These are phyloP conservation scores for Epistrophella euchroma DNA, from an alignment of 2,888 invertebrate genomes.

Conservation along the genomic window DNA sequence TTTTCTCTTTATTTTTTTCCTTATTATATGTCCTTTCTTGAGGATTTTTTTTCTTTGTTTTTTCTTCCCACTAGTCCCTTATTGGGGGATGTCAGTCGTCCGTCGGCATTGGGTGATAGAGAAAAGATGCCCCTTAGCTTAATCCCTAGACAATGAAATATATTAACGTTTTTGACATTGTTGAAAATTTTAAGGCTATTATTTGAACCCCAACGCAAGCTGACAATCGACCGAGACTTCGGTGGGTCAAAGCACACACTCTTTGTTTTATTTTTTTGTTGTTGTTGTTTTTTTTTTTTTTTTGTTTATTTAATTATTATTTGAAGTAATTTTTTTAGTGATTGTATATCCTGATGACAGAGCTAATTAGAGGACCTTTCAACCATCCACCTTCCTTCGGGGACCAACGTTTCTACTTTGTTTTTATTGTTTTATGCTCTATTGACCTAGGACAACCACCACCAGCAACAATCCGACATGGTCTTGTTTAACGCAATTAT, in stretches of 20 bases:
- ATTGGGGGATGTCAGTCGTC: neutral
- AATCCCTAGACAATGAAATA: constrained; percentile 74
- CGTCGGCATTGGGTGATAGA: neutral
- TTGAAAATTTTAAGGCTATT: constrained; percentile 48
- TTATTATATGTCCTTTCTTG: constrained; percentile 53
- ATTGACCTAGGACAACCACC: constrained; percentile 54
- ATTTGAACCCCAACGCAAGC: constrained; percentile 10
- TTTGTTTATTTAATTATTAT: constrained; percentile 33
- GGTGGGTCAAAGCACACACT: constrained; percentile 28
- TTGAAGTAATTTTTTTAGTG: constrained; percentile 36
- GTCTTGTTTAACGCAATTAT: constrained; percentile 55
- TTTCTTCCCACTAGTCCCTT: constrained; percentile 1
- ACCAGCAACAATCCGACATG: neutral
- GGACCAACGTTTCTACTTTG: constrained; percentile 45
- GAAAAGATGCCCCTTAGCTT: constrained; percentile 48
- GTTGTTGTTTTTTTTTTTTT: constrained; percentile 9
- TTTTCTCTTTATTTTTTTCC: constrained; percentile 51
- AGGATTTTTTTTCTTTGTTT: constrained; percentile 6
- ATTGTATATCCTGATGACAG: constrained; percentile 66
- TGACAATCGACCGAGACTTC: constrained; percentile 10
- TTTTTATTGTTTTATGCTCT: constrained; percentile 45
- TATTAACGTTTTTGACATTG: constrained; percentile 73
- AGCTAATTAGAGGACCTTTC: constrained; percentile 72
- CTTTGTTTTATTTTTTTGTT: neutral
- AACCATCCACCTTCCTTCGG: constrained; percentile 27